Evolutionary conservation across 2,113 vertebrate genomes (phyloP).

Genomic region (Microtus pennsylvanicus): DNA sequence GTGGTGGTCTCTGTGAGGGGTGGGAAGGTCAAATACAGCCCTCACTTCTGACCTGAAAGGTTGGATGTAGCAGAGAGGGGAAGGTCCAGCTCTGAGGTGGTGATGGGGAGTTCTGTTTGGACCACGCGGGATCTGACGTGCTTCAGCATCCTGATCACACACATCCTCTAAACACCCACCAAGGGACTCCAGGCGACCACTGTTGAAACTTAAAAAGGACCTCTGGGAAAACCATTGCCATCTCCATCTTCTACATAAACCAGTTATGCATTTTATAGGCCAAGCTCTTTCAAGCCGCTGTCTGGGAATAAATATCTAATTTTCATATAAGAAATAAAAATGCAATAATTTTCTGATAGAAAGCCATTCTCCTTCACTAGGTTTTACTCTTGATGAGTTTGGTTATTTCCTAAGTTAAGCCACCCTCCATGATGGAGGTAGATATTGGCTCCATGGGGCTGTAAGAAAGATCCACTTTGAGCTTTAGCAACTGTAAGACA

Average conservation of each 20-base stretch:
- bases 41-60: background rate
- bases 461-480: background rate
- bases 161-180: background rate
- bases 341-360: background rate
- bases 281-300: background rate
- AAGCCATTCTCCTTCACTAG: background rate
- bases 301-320: background rate
- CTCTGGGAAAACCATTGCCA: background rate
- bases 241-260: background rate
- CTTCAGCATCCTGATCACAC: background rate
- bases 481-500: background rate
- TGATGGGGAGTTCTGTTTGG: no score
- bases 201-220: background rate
- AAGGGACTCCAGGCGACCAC: background rate
- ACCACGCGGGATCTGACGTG: background rate
- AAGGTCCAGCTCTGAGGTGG: background rate
- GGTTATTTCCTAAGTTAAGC: slow-evolving; percentile 24
- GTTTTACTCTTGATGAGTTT: background rate
- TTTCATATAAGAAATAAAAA: slow-evolving; percentile 22
- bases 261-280: background rate
- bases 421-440: background rate
- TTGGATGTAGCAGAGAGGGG: background rate
- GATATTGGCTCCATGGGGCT: no score
- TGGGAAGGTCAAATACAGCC: background rate
- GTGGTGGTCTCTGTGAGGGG: background rate